A percentile compares a stretch with the other conserved stretches of the same genome.
phyloP scores from a whole-genome alignment of 2,888 invertebrate genomes.

The Lobophora halterata region DNA sequence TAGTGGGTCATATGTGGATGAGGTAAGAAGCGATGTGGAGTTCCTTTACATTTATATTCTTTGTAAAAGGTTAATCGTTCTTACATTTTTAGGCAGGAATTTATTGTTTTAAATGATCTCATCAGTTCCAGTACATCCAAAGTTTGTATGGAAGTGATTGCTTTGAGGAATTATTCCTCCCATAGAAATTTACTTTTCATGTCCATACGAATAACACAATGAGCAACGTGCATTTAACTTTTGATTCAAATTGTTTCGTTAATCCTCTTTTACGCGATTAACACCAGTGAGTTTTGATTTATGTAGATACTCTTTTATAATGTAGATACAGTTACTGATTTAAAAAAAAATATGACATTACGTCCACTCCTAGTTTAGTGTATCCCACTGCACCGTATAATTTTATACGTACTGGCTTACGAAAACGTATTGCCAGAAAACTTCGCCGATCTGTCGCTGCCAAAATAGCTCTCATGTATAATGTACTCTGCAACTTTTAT shows the following conservation, averaged over 20 bases:
- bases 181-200: too few relatives aligned
- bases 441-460: slow-evolving; percentile 40
- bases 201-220: too few relatives aligned
- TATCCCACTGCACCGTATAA: slow-evolving; percentile 39
- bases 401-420: slow-evolving; percentile 40
- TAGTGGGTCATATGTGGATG: slow-evolving; percentile 29
- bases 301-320: not conserved
- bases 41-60: not conserved
- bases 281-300: too few relatives aligned
- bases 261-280: too few relatives aligned
- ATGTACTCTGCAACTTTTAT: slow-evolving; percentile 22
- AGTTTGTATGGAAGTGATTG: too few relatives aligned
- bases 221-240: too few relatives aligned
- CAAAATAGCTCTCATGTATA: slow-evolving; percentile 38
- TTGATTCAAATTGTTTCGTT: too few relatives aligned
- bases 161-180: too few relatives aligned
- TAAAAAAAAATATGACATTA: not conserved
- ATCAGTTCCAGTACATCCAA: too few relatives aligned
- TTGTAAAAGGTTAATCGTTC: too few relatives aligned
- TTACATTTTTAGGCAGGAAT: too few relatives aligned
- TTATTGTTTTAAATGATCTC: too few relatives aligned
- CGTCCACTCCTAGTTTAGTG: slow-evolving; percentile 12
- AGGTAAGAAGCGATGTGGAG: slow-evolving; percentile 14
- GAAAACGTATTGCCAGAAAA: slow-evolving; percentile 41
- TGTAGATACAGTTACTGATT: not conserved